Evolutionary conservation across 2,113 vertebrate genomes (phyloP).

Genomic region (Leptobrachium ailaonicum): DNA sequence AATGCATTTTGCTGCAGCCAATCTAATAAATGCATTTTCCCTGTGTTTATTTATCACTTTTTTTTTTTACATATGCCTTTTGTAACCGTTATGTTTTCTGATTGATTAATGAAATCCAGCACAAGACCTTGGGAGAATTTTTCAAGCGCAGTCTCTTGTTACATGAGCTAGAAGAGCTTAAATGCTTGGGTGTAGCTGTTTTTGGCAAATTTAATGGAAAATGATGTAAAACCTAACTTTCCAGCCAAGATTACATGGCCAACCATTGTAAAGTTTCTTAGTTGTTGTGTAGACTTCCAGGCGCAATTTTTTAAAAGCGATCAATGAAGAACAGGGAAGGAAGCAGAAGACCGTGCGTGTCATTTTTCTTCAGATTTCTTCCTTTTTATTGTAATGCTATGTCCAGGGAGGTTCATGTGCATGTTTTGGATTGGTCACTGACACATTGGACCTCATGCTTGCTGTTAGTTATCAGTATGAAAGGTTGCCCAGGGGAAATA

Average conservation of each 20-base stretch:
- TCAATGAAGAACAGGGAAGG: background rate
- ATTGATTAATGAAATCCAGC: no score
- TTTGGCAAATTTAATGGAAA: slow-evolving; percentile 36
- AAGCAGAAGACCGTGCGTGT: background rate
- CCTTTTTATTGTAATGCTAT: background rate
- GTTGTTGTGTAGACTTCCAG: background rate
- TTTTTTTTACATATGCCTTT: no score
- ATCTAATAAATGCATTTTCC: no score
- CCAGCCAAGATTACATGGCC: slow-evolving; percentile 29
- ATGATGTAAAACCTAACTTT: slow-evolving; percentile 9
- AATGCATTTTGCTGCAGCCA: no score
- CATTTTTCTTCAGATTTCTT: background rate
- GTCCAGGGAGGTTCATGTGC: no score
- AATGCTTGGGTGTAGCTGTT: slow-evolving; percentile 29
- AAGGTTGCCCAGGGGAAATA: no score
- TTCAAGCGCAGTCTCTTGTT: background rate
- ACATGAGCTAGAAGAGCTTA: slow-evolving; percentile 11
- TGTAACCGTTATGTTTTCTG: no score
- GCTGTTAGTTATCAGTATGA: no score
- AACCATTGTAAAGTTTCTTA: background rate
- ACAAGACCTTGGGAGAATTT: background rate
- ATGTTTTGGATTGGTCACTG: no score
- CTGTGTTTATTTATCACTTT: no score
- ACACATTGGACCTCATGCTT: no score
- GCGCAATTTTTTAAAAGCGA: background rate